phyloP scores from a whole-genome alignment of 2,113 vertebrate species.

The Alaudala cheleensis region DNA sequence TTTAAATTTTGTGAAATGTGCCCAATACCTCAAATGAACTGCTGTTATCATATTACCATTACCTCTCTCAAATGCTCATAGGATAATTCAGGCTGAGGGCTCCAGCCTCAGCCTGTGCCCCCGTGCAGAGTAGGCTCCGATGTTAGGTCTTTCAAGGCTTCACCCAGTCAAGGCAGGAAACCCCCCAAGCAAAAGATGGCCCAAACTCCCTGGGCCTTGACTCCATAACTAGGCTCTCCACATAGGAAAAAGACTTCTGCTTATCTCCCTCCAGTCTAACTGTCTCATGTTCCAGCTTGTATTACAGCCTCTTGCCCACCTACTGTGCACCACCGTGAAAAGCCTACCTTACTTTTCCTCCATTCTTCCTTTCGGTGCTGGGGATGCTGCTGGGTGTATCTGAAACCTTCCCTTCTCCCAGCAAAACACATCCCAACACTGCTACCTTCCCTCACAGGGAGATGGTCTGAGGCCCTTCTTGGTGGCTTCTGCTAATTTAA shows the following conservation, averaged over 20 bases:
- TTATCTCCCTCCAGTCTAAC: background rate
- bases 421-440: background rate
- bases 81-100: background rate
- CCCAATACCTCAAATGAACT: background rate
- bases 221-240: background rate
- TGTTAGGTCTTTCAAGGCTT: background rate
- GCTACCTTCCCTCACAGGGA: background rate
- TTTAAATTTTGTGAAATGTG: background rate
- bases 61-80: background rate
- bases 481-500: background rate
- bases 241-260: fast-evolving
- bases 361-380: background rate
- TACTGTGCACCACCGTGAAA: fast-evolving
- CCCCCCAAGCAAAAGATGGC: fast-evolving
- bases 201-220: background rate
- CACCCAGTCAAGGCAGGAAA: background rate
- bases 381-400: fast-evolving
- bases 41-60: background rate
- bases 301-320: background rate
- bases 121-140: background rate
- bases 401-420: background rate
- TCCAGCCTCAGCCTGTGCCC: background rate
- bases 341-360: fast-evolving
- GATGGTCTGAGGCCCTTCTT: background rate
- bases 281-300: background rate